Percentiles rank a stretch among this genome's conserved stretches.
These are phyloP conservation scores for Xanthia icteritia DNA, from an alignment of 2,888 invertebrate species.

Conservation along the genomic window DNA sequence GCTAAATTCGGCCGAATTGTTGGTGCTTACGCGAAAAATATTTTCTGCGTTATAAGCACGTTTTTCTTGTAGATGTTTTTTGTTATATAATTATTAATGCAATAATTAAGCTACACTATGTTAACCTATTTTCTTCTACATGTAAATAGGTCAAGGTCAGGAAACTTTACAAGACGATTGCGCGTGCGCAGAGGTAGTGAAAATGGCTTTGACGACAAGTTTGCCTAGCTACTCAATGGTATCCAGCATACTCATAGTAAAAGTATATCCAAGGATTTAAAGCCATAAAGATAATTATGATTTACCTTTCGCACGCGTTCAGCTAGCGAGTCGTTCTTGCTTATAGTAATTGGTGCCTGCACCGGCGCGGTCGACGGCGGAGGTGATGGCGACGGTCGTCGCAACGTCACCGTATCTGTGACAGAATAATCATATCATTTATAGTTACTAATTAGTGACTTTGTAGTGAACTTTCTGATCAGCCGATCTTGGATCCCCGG, in stretches of 20 bases:
- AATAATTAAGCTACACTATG: not conserved
- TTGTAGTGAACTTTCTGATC: not conserved
- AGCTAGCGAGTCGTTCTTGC: slow-evolving; percentile 92
- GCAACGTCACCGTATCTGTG: slow-evolving; percentile 85
- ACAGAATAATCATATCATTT: slow-evolving; percentile 9
- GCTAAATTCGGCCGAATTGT: slow-evolving; percentile 11
- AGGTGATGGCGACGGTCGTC: slow-evolving; percentile 89
- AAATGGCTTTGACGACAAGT: not conserved
- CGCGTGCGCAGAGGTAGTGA: not conserved
- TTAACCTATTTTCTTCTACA: slow-evolving; percentile 3
- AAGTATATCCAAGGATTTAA: too few species aligned
- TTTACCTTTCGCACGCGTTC: slow-evolving; percentile 92
- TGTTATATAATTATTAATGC: not conserved
- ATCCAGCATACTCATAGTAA: not conserved
- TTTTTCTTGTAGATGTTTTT: slow-evolving; percentile 7
- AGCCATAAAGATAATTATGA: not conserved
- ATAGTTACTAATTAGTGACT: not conserved
- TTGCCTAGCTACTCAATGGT: not conserved
- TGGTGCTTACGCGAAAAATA: slow-evolving; percentile 7
- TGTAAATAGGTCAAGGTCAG: slow-evolving; percentile 36
- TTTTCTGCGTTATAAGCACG: not conserved
- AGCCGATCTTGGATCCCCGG: not conserved
- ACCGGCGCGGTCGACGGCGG: slow-evolving; percentile 80
- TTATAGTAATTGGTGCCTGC: slow-evolving; percentile 90
- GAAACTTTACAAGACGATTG: slow-evolving; percentile 7